Evolutionary conservation across 2,797 vertebrate species (phyloP).

Genomic region (Neolamprologus multifasciatus): DNA sequence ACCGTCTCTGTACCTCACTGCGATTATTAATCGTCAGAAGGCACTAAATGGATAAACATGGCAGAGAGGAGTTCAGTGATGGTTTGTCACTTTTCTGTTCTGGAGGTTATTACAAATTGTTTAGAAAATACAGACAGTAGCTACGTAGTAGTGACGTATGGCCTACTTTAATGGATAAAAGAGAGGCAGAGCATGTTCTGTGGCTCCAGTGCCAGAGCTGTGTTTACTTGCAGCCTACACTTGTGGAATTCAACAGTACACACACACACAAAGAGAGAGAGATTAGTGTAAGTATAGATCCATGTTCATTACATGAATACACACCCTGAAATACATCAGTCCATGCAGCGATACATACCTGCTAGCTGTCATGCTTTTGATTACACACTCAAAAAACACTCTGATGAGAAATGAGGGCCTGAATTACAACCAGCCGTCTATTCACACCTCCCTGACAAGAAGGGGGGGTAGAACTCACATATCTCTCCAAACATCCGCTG

Average conservation of each 20-base stretch:
- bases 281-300: neutral
- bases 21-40: neutral
- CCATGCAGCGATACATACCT: neutral
- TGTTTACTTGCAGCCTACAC: slow-evolving; percentile 55
- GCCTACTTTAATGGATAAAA: neutral
- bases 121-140: neutral
- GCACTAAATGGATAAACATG: neutral
- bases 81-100: neutral
- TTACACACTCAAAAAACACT: neutral
- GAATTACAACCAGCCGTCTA: neutral
- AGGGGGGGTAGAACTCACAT: neutral
- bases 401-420: neutral
- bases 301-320: neutral
- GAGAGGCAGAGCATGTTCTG: neutral
- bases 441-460: neutral
- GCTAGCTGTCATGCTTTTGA: neutral
- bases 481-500: slow-evolving; percentile 14
- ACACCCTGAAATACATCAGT: neutral
- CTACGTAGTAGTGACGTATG: neutral
- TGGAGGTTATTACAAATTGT: neutral
- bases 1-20: neutral
- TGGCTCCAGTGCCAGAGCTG: slow-evolving; percentile 8
- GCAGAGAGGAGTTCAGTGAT: neutral
- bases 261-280: neutral
- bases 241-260: slow-evolving; percentile 63